Evolutionary conservation across 2,888 invertebrate genomes (phyloP).

Genomic region (Metellina segmentata): DNA sequence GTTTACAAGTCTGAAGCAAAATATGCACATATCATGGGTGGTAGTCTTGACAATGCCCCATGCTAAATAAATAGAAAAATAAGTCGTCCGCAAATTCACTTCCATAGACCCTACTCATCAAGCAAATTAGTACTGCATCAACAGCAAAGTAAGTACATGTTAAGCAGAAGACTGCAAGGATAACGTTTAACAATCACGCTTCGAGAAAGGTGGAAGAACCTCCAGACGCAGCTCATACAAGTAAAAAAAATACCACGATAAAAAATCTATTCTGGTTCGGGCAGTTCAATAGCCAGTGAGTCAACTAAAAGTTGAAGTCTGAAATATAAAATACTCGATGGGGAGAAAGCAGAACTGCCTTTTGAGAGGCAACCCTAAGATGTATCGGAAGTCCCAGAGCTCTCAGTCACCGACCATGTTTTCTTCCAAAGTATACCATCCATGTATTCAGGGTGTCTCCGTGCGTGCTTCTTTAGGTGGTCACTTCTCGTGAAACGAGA

Average conservation of each 20-base stretch:
- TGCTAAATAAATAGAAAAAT: no score
- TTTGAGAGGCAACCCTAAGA: background rate
- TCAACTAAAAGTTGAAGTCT: no score
- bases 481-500: constrained; percentile 86
- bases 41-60: no score
- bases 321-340: no score
- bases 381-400: constrained; percentile 78
- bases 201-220: background rate
- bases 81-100: no score
- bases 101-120: background rate
- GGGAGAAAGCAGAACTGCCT: background rate
- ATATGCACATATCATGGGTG: constrained; percentile 1
- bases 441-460: constrained; percentile 85
- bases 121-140: background rate
- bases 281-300: background rate
- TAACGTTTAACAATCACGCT: background rate
- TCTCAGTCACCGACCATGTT: constrained; percentile 23
- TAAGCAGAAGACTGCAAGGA: background rate
- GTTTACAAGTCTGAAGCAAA: background rate
- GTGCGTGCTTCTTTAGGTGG: constrained; percentile 86
- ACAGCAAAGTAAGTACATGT: background rate
- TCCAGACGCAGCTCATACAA: background rate
- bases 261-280: background rate
- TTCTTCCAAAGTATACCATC: constrained; percentile 82
- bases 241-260: background rate